These are phyloP conservation scores for Platycnemis pennipes DNA, from an alignment of 2,888 invertebrate genomes.

Conservation along the genomic window DNA sequence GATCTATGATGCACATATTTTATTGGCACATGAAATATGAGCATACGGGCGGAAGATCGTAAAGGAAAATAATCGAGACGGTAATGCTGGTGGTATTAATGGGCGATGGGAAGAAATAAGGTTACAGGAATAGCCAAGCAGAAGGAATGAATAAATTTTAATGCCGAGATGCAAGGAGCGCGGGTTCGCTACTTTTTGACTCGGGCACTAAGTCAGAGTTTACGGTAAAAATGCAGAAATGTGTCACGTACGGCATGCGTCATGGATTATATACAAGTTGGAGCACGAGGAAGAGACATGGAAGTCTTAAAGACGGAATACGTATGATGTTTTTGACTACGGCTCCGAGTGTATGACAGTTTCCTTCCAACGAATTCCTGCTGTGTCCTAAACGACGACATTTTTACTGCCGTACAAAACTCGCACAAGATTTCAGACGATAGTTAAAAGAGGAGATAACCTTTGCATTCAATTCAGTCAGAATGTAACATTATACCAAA, in stretches of 20 bases:
- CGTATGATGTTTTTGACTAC: background rate
- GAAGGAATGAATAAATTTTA: slow-evolving; percentile 3
- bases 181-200: background rate
- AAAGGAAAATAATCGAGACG: background rate
- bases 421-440: background rate
- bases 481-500: background rate
- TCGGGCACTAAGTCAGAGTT: slow-evolving; percentile 12
- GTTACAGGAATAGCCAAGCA: background rate
- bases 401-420: background rate
- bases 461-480: background rate
- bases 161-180: background rate
- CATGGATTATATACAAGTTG: slow-evolving; percentile 19
- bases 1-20: too few species aligned
- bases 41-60: background rate
- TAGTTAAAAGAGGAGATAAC: background rate
- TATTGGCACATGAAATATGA: background rate
- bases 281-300: background rate
- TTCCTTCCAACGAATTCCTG: background rate
- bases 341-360: background rate
- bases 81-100: background rate
- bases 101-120: background rate
- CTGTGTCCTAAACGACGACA: background rate
- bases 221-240: background rate
- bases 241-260: background rate
- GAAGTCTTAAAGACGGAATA: slow-evolving; percentile 9